A percentile compares a stretch with the other conserved stretches of the same genome.
These are phyloP conservation scores for Orientallactaga sibirica DNA, from an alignment of 2,797 vertebrate genomes.

Conservation along the genomic window DNA sequence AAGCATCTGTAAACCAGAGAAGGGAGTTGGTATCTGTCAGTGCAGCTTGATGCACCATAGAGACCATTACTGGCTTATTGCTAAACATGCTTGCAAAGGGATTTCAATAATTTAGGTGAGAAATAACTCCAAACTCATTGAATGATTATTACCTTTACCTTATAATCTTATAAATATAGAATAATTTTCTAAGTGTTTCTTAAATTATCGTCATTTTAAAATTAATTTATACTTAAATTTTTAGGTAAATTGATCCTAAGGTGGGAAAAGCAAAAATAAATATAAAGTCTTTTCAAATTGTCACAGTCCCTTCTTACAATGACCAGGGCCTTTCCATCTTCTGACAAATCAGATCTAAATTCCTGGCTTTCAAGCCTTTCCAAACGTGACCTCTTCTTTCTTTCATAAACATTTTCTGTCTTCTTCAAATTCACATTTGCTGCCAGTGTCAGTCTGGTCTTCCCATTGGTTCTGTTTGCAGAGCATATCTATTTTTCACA, in stretches of 20 bases:
- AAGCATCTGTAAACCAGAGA: not conserved
- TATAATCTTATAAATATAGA: conserved; percentile 21
- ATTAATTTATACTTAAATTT: conserved; percentile 6
- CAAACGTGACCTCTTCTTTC: not conserved
- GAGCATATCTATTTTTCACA: not conserved
- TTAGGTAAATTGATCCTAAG: not conserved
- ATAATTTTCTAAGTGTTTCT: not conserved
- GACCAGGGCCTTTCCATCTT: not conserved
- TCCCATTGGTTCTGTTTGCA: not conserved
- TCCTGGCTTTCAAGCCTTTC: not conserved
- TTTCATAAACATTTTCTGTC: not conserved
- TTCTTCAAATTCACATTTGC: not conserved
- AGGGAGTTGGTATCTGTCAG: not conserved
- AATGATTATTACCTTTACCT: conserved; percentile 8
- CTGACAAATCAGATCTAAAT: not conserved
- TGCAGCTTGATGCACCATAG: not conserved
- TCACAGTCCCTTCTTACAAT: not conserved
- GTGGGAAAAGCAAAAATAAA: not conserved
- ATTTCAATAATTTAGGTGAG: conserved; percentile 24
- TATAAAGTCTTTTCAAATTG: not conserved
- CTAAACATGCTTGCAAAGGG: not conserved
- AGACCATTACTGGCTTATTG: not conserved
- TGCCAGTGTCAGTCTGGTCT: not conserved
- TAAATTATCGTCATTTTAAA: conserved; percentile 15
- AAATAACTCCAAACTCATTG: conserved; percentile 51